These are phyloP conservation scores for Limnephilus lunatus DNA, from an alignment of 2,888 invertebrate species.

Conservation along the genomic window DNA sequence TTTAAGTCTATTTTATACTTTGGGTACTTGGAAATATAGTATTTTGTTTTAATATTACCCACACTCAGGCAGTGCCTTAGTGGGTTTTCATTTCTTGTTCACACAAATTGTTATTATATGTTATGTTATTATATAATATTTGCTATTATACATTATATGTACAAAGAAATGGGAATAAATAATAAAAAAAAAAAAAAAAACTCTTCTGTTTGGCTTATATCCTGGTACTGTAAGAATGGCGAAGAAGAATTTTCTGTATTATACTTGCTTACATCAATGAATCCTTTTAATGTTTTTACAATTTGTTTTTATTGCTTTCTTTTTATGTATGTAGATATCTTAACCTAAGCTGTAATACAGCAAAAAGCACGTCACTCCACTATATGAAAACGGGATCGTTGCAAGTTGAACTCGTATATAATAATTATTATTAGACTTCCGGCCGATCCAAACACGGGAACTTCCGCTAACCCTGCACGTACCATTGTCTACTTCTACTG, in stretches of 20 bases:
- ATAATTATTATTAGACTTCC: background rate
- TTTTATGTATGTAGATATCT: background rate
- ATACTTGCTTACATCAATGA: background rate
- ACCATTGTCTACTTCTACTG: background rate
- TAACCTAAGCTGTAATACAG: background rate
- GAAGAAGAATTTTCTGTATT: background rate
- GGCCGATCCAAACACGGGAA: slow-evolving; percentile 10
- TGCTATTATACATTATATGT: no score
- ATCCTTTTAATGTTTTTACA: background rate
- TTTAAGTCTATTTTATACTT: no score
- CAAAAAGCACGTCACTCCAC: background rate
- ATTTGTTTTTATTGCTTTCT: background rate
- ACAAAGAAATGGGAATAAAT: no score
- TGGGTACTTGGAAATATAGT: no score
- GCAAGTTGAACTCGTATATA: background rate
- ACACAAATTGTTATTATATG: no score
- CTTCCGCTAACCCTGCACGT: slow-evolving; percentile 21
- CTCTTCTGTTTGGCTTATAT: no score
- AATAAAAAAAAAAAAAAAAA: no score
- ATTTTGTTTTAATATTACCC: no score
- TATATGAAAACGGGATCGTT: background rate
- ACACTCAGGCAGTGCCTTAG: no score
- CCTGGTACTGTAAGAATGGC: background rate
- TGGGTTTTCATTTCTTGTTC: no score
- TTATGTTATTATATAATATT: no score